These are phyloP conservation scores for Poeciliopsis turneri DNA, from an alignment of 2,797 vertebrate genomes.

Conservation along the genomic window DNA sequence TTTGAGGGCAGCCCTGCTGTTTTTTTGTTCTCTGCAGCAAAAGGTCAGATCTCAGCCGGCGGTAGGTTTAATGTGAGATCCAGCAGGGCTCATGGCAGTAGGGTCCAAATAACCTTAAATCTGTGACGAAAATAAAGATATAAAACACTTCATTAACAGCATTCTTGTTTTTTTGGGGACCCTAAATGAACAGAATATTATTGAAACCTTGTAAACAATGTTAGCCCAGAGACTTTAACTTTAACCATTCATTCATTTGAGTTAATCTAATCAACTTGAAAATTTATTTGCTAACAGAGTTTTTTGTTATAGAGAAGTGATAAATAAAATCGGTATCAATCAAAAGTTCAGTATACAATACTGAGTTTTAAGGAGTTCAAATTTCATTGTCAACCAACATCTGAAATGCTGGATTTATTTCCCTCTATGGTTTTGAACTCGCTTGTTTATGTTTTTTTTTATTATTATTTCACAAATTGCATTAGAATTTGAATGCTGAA, in stretches of 20 bases:
- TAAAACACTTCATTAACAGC: constrained; percentile 3
- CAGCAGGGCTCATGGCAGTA: constrained; percentile 8
- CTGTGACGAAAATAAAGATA: constrained; percentile 9
- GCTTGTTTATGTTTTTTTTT: constrained; percentile 1
- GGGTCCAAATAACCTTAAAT: constrained; percentile 12
- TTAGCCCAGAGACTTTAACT: not conserved
- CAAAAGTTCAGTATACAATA: not conserved
- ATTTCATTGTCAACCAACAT: not conserved
- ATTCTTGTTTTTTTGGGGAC: not conserved
- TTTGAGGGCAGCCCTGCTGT: constrained; percentile 18
- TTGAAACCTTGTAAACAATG: not conserved
- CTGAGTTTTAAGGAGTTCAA: not conserved
- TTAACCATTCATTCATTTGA: not conserved
- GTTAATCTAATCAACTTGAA: not conserved
- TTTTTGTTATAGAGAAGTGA: not conserved
- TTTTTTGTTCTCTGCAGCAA: constrained; percentile 27
- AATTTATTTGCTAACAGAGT: not conserved
- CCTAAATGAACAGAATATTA: not conserved
- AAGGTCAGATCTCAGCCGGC: constrained; percentile 42
- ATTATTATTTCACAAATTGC: not conserved
- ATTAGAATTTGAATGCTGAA: not conserved
- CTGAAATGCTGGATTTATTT: not conserved
- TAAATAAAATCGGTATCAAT: not conserved
- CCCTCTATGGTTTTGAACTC: not conserved
- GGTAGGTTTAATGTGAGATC: constrained; percentile 32